Evolutionary conservation across 1,140 invertebrate genomes (phyloP).

Genomic region (Saccostrea cuccullata): DNA sequence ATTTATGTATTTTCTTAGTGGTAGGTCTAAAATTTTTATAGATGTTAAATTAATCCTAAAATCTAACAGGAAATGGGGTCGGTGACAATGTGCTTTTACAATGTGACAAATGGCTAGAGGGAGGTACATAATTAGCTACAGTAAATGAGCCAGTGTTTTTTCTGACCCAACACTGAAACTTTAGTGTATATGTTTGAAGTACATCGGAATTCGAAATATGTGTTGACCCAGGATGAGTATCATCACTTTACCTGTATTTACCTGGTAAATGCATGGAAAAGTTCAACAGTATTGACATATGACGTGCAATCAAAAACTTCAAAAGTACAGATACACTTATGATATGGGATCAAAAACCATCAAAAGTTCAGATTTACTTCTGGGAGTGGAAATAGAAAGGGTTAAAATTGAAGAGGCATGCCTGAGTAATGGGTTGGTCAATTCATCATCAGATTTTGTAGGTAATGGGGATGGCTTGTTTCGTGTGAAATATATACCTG

Average conservation of each 20-base stretch:
- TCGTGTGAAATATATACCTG: slow-evolving; percentile 27
- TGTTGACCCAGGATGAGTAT: background rate
- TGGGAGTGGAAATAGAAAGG: background rate
- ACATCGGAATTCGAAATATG: background rate
- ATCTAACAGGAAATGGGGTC: slow-evolving; percentile 3
- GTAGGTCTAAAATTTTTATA: slow-evolving; percentile 4
- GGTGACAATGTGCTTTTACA: background rate
- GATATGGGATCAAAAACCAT: slow-evolving; percentile 10
- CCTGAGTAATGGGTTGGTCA: background rate
- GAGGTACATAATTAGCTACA: slow-evolving; percentile 3
- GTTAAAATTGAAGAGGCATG: background rate
- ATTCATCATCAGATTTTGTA: background rate
- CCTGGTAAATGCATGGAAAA: slow-evolving; percentile 14
- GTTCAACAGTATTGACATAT: background rate
- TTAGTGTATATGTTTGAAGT: slow-evolving; percentile 13
- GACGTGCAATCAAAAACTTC: slow-evolving; percentile 17
- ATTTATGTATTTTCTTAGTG: background rate
- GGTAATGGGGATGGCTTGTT: slow-evolving; percentile 6
- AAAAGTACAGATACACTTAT: background rate
- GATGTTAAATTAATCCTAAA: background rate
- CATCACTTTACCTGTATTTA: background rate
- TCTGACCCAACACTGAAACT: slow-evolving; percentile 16
- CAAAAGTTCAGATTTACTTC: background rate
- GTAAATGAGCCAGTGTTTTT: background rate
- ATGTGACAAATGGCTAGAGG: slow-evolving; percentile 25